Percentiles rank a stretch among this genome's conserved stretches.
These are phyloP conservation scores for Agriopis leucophaearia DNA, from an alignment of 2,888 invertebrate species.

Conservation along the genomic window DNA sequence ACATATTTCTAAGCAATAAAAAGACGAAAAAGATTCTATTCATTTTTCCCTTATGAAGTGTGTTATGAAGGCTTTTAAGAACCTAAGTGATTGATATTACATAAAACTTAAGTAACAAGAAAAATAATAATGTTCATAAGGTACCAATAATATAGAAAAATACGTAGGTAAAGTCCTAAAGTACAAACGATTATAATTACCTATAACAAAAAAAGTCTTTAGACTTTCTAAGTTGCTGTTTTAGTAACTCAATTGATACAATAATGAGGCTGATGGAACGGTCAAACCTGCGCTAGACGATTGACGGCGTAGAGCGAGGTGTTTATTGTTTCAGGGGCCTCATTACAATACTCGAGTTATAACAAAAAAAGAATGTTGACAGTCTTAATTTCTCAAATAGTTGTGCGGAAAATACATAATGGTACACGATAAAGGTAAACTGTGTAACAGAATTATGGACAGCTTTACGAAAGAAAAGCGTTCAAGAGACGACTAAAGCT, in stretches of 20 bases:
- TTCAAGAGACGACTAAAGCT: no score
- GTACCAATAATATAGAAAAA: background rate
- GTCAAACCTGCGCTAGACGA: background rate
- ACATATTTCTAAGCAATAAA: no score
- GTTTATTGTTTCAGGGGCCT: background rate
- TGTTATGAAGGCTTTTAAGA: no score
- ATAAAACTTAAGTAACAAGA: background rate
- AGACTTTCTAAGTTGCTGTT: background rate
- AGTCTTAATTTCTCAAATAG: constrained; percentile 1
- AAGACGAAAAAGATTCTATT: no score
- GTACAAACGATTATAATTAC: background rate
- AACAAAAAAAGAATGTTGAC: background rate
- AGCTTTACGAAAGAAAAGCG: no score
- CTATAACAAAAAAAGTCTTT: background rate
- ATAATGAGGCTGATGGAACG: background rate
- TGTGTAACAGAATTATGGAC: background rate
- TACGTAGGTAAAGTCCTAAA: background rate
- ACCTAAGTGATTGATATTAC: no score
- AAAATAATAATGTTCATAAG: background rate
- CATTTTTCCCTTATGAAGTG: no score
- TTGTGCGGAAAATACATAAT: background rate
- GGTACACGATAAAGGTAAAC: background rate
- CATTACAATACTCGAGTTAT: background rate
- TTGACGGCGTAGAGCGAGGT: background rate
- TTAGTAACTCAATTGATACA: background rate